Percentiles rank a stretch among this genome's conserved stretches.
Evolutionary conservation across 2,113 vertebrate genomes (phyloP).

Genomic region (Gracilinanus agilis): DNA sequence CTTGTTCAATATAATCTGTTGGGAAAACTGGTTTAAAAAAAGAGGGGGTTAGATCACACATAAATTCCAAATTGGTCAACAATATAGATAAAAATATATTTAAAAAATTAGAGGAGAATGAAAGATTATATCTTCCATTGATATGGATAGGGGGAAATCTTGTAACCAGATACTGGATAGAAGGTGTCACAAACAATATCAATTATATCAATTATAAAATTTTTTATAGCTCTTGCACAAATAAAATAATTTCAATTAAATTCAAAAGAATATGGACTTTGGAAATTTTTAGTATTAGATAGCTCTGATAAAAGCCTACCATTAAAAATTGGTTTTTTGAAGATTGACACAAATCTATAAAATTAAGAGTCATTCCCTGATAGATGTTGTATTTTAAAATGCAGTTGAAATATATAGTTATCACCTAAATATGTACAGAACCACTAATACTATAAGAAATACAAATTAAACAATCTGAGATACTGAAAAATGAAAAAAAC

Average conservation of each 20-base stretch:
- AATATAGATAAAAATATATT: background rate
- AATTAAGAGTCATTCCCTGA: background rate
- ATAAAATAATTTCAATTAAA: background rate
- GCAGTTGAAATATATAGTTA: background rate
- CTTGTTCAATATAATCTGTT: background rate
- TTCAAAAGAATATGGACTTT: too few species aligned
- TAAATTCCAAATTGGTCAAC: background rate
- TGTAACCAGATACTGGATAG: background rate
- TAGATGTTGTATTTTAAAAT: background rate
- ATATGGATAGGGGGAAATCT: background rate
- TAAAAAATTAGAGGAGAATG: background rate
- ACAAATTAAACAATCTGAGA: background rate
- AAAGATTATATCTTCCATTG: background rate
- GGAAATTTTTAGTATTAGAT: background rate
- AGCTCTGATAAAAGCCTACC: background rate
- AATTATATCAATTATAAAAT: background rate
- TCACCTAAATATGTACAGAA: background rate
- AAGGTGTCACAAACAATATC: background rate
- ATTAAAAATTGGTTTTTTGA: background rate
- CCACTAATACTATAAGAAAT: background rate
- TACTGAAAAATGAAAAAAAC: background rate
- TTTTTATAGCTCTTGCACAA: background rate
- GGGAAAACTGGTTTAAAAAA: background rate
- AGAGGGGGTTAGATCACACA: background rate
- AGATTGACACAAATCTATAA: background rate